Evolutionary conservation across 2,888 invertebrate genomes (phyloP), one percentile per base, ranked within the genome.

Genomic region (Eutolmus rufibarbis): DNA sequence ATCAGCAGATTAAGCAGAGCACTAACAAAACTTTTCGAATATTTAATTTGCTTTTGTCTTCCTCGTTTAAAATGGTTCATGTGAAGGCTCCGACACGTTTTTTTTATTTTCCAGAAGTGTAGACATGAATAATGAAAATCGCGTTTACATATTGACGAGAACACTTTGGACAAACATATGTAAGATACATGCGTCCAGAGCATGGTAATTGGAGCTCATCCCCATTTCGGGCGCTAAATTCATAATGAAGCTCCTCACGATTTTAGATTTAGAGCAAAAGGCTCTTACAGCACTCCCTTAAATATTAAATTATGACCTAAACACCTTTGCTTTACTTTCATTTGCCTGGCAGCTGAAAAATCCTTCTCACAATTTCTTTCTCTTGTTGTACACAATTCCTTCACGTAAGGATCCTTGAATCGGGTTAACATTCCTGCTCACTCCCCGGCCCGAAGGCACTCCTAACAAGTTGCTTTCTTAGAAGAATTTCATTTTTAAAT

Each of bases 231-330:
- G 23, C 66, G 43, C n/a, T 46, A 46, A 85, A 85, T 85, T 85
- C 85, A 74, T 74, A 85, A 85, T 43, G 40, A 85, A 43, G 28
- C 28, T 43, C 74, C 74, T 74, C 28, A 74, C 74, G 43, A 74
- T 74, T 74, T 74, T 85, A 85, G 31, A 74, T 74, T 74, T 74
- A 74, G 85, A 85, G 79, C 79, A 46, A 37, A 43, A 40, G 43
- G 79, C 79, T 74, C 74, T 84, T 37, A 66, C 66, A 74, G 51
- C 74, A 43, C 5, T n/a, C 46, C 43, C 46, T 85, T 85, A 85
- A 85, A 85, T 85, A 85, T 85, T 85, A 74, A 85, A 85, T 85
- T 85, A 85, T 85, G 85, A 85, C 85, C 85, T 85, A 85, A 85
- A 85, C 85, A 74, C 85, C 43, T 85, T n/a, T 74, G 40, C 74